Base-by-base conservation (phyloP, 2,888 invertebrate species). In the Lottia gigantea region DNA sequence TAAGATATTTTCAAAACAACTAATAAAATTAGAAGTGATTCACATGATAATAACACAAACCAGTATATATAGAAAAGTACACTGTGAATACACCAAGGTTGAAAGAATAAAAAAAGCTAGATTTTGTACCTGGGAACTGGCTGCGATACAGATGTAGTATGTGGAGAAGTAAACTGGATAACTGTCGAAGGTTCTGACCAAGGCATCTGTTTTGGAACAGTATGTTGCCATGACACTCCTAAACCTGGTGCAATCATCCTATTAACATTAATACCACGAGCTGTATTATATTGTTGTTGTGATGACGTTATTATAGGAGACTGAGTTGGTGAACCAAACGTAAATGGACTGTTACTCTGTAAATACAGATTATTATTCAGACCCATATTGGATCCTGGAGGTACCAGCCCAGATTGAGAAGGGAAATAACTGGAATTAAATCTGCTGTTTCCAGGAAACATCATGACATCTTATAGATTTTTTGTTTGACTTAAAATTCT, bases 221-320 rank as follows among this genome's bases (percentile, higher is more conserved):
- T 73, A 46, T 80, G 80, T 64, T 80, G 80, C 80, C 80, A 80
- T n/a, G 72, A 70, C 23, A 75, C 70, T 0, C 80, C 78, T 0
- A 76, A 64, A 0, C 80, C 80, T 11, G 80, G 80, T 0, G 73
- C 77, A 14, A 71, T 62, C 19, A 65, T 26, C 26, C 66, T 46
- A 25, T 65, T 55, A 62, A 76, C 68, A 15, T 62, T 46, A 14
- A 67, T 70, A 40, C 23, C 40, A 4, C n/a, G 61, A 7, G 64
- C 40, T 23, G 55, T 61, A n/a, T 14, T 23, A 4, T 26, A 45
- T 2, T 46, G 19, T 55, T 55, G 55, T 26, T 64, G 40, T 4
- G 64, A 31, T 31, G 64, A 64, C 8, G 45, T 64, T 12, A 19
- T 25, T 19, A 23, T 23, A 15, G 55, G 23, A n/a, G 46, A 46